Evolutionary conservation across 2,113 vertebrate genomes (phyloP).

Genomic region (Fregata magnificens): DNA sequence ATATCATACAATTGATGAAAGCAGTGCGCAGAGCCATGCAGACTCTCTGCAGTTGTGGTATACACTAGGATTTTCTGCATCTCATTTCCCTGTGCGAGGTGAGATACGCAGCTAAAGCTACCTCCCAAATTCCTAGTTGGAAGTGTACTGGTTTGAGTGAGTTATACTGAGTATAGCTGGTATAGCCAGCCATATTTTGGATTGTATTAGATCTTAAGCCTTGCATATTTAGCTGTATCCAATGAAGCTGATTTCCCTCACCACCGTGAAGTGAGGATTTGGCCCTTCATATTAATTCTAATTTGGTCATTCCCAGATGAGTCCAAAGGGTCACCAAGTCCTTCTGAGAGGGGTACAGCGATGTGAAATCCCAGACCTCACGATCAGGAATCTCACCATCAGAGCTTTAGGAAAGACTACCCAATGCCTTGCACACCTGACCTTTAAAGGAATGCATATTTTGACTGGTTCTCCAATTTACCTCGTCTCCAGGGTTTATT

Average conservation of each 20-base stretch:
- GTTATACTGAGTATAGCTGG: not conserved
- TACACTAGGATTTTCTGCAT: not conserved
- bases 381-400: not conserved
- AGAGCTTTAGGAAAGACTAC: not conserved
- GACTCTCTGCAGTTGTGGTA: not conserved
- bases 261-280: not conserved
- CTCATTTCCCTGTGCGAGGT: rapidly evolving
- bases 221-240: not conserved
- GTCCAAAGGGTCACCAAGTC: not conserved
- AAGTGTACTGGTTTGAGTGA: rapidly evolving
- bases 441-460: not conserved
- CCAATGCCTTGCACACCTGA: not conserved
- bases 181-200: not conserved
- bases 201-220: rapidly evolving
- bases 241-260: not conserved
- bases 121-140: rapidly evolving
- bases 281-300: not conserved
- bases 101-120: rapidly evolving
- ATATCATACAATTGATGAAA: not conserved
- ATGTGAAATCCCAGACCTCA: not conserved
- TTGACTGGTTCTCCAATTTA: not conserved
- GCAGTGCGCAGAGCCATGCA: not conserved
- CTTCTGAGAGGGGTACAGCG: not conserved
- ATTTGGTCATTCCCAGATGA: not conserved
- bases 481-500: not conserved